Conservation (phyloP, 1,140 invertebrate genomes). For the Pinna nobilis region DNA sequence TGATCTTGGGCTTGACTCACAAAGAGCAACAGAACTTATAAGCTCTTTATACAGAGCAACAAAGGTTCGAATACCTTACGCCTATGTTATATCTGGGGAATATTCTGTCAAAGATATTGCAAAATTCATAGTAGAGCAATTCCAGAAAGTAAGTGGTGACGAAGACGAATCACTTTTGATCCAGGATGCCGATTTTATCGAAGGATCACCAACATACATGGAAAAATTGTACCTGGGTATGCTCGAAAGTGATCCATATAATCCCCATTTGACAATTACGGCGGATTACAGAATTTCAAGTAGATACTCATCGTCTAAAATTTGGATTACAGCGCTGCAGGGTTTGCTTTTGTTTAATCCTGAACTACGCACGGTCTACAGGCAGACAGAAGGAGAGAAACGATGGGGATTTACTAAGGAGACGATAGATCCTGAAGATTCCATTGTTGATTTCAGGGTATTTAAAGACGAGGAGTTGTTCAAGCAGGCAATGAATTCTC, state of each 20-base stretch:
- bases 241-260: background rate
- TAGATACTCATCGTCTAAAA: constrained; percentile 1
- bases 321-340: constrained; percentile 11
- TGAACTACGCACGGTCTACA: constrained; percentile 11
- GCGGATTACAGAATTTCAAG: constrained; percentile 9
- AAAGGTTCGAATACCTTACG: constrained; percentile 2
- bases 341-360: constrained; percentile 16
- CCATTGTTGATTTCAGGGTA: constrained; percentile 21
- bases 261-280: constrained; percentile 7
- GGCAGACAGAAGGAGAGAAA: constrained; percentile 11
- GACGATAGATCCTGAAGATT: constrained; percentile 3
- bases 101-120: background rate
- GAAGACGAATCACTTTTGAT: background rate
- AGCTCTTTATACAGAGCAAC: constrained; percentile 4
- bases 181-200: background rate
- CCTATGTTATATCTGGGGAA: constrained; percentile 4
- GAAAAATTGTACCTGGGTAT: constrained; percentile 13
- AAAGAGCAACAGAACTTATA: constrained; percentile 33
- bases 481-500: too few species aligned
- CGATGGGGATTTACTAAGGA: constrained; percentile 11
- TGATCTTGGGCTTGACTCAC: constrained; percentile 36
- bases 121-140: constrained; percentile 10
- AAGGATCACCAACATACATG: background rate
- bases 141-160: too few species aligned
- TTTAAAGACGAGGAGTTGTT: too few species aligned